Base-by-base conservation (phyloP, 2,888 invertebrate species). In the Ophraella communa region DNA sequence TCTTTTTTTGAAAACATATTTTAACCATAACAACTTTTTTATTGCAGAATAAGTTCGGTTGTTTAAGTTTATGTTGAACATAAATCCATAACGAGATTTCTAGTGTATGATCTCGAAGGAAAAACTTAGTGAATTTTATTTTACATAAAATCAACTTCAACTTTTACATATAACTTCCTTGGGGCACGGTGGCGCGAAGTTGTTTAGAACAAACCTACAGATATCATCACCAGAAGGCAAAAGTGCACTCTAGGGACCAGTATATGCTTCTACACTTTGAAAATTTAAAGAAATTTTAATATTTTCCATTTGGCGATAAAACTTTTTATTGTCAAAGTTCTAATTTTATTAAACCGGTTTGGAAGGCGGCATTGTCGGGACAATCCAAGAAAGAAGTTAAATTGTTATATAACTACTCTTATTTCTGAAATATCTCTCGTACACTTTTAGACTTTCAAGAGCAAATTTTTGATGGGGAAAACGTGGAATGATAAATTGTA, bases 291-390 rank as follows among this genome's bases (percentile, higher is more conserved):
- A 27, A 14, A 17, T 69, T 68, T 67, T 63, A 65, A 63, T 57
- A 61, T 63, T 69, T 63, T 63, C 61, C 62, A 52, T 52, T 65
- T 65, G 64, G 57, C 33, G 66, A 69, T 63, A 65, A 67, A 69
- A 67, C 57, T 69, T 67, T 64, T 67, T 69, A 69, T 69, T 65
- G 53, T 24, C 11, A 23, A 69, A 69, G 65, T 69, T 69, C 62
- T 65, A 66, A 65, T 65, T 54, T 62, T 54, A 64, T 59, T 58
- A 44, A 63, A 64, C 20, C 27, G 18, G 20, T 53, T 49, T 62
- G 10, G 39, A 17, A 56, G 51, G 47, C 14, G 44, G 24, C 30
- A 51, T 58, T 49, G 49, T 51, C 23, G 27, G 4, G 60, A 52
- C 53, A 18, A 42, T 52, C 44, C 52, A 2, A 18, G 44, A 60